phyloP scores from a whole-genome alignment of 2,888 invertebrate genomes.

The Thecophora atra region DNA sequence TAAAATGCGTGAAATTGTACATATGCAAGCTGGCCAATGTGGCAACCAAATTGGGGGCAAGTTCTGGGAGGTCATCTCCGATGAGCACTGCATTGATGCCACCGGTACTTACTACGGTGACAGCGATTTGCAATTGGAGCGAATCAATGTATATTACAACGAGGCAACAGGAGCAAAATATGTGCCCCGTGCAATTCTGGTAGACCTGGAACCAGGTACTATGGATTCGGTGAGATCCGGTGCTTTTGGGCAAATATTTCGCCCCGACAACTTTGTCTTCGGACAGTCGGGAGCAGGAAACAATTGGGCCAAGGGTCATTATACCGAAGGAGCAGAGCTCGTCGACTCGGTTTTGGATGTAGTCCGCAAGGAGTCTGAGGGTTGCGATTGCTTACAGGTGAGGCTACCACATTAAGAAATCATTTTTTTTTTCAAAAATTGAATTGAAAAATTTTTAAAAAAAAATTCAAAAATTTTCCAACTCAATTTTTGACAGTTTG shows the following conservation, averaged over 20 bases:
- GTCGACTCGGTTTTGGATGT: slow-evolving; percentile 87
- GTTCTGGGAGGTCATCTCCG: slow-evolving; percentile 97
- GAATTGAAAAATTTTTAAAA: neutral
- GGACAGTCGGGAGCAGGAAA: slow-evolving; percentile 87
- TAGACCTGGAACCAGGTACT: slow-evolving; percentile 96
- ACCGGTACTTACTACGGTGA: slow-evolving; percentile 91
- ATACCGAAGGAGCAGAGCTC: slow-evolving; percentile 90
- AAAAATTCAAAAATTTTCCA: neutral
- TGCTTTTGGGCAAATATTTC: slow-evolving; percentile 92
- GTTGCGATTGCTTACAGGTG: slow-evolving; percentile 86
- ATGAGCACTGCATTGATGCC: slow-evolving; percentile 94
- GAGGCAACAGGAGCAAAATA: slow-evolving; percentile 94
- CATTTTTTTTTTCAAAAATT: neutral
- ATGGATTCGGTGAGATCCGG: slow-evolving; percentile 97
- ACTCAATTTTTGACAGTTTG: too few relatives aligned
- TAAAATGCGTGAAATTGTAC: slow-evolving; percentile 96
- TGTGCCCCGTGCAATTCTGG: slow-evolving; percentile 91
- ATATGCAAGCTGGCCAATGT: slow-evolving; percentile 94
- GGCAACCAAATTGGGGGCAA: slow-evolving; percentile 97
- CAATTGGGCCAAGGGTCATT: slow-evolving; percentile 92
- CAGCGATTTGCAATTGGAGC: slow-evolving; percentile 90
- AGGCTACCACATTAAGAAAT: neutral
- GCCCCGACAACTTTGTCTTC: slow-evolving; percentile 96
- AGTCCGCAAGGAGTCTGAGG: slow-evolving; percentile 86
- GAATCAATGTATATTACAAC: slow-evolving; percentile 96